A percentile compares a stretch with the other conserved stretches of the same genome.
phyloP scores from a whole-genome alignment of 2,888 invertebrate genomes.

The Eupsilia transversa region DNA sequence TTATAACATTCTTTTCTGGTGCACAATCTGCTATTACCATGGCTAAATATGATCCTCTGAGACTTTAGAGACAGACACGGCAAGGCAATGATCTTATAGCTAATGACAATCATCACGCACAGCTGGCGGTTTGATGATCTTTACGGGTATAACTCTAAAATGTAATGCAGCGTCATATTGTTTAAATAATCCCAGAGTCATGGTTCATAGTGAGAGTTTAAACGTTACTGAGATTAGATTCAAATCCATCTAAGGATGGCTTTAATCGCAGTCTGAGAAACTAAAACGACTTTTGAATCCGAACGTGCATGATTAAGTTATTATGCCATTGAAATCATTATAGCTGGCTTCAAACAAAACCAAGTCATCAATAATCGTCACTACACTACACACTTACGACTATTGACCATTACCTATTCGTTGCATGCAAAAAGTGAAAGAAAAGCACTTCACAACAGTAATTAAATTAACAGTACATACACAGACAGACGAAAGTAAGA shows the following conservation, averaged over 20 bases:
- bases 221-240: conserved; percentile 20
- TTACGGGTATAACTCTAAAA: conserved; percentile 17
- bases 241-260: conserved; percentile 14
- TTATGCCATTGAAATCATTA: background rate
- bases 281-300: background rate
- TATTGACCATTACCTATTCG: conserved; percentile 4
- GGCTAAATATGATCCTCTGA: conserved; percentile 17
- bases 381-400: background rate
- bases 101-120: conserved; percentile 51
- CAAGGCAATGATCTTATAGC: conserved; percentile 32
- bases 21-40: conserved; percentile 10
- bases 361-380: conserved; percentile 13
- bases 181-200: conserved; percentile 11
- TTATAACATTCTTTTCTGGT: conserved; percentile 15
- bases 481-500: conserved; percentile 55
- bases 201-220: conserved; percentile 3
- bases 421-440: conserved; percentile 51
- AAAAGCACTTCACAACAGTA: conserved; percentile 29
- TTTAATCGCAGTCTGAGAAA: background rate
- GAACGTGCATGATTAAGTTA: conserved; percentile 1
- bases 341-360: conserved; percentile 10
- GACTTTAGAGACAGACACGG: conserved; percentile 14
- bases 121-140: conserved; percentile 29
- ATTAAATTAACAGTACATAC: conserved; percentile 34
- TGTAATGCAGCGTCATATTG: conserved; percentile 17